Evolutionary conservation across 2,888 invertebrate species (phyloP).

Genomic region (Oligia strigilis): DNA sequence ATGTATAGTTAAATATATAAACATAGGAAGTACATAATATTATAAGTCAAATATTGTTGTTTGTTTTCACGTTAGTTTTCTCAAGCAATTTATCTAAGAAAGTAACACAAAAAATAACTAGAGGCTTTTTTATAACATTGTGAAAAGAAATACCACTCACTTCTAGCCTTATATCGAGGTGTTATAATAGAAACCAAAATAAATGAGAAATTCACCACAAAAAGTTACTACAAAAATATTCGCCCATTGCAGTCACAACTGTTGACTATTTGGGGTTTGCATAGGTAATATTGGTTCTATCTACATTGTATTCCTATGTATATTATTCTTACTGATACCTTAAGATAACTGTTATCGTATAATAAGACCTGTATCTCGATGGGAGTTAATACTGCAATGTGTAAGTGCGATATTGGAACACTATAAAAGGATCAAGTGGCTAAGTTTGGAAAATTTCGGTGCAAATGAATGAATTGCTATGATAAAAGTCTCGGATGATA

Average conservation of each 20-base stretch:
- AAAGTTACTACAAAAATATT: constrained; percentile 8
- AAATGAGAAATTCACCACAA: background rate
- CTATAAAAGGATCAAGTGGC: constrained; percentile 8
- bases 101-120: background rate
- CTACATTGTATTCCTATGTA: background rate
- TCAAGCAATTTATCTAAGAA: background rate
- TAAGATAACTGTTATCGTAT: constrained; percentile 47
- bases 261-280: constrained; percentile 5
- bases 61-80: constrained; percentile 2
- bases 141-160: constrained; percentile 8
- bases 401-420: constrained; percentile 16
- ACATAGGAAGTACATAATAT: no score
- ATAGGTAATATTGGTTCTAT: constrained; percentile 11
- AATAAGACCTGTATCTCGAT: constrained; percentile 45
- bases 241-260: background rate
- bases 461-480: background rate
- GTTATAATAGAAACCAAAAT: background rate
- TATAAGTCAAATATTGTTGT: background rate
- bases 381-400: constrained; percentile 7
- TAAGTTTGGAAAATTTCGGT: background rate
- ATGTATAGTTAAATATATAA: background rate
- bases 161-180: background rate
- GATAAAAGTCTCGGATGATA: background rate
- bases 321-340: constrained; percentile 34
- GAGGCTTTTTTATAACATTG: background rate